Base-by-base conservation (phyloP, 2,797 vertebrate species). In the Spinus pinus region DNA sequence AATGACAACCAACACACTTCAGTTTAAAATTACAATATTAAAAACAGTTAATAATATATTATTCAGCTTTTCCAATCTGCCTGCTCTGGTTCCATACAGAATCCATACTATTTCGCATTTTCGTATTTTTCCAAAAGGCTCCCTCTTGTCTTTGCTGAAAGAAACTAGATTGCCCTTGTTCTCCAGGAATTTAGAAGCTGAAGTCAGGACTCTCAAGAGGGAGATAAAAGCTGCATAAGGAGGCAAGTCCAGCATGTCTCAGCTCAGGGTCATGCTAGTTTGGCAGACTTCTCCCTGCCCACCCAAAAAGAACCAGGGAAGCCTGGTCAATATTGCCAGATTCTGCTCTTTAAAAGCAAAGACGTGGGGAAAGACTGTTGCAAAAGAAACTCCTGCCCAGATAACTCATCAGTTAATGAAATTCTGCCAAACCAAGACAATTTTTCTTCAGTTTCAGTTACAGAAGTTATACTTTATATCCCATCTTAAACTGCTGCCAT, bases 41-140 rank as follows among this genome's bases (percentile, higher is more conserved):
- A 75, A 78, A 75, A 0, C 22, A 53, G 21, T 64, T 49, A 75
- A 72, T 54, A 72, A 35, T 54, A 31, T 4, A 75, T 54, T 60
- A 53, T 74, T 67, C 54, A 47, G 31, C 23, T 90, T 94, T 74
- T 81, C 27, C 50, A 92, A 50, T 54, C 51, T 83, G 46, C 7
- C 28, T 84, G 17, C 92, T 67, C 35, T 94, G 21, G 20, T 65
- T 74, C 54, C 7, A n/a, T 18, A 53, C 3, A 58, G 20, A 78
- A 44, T 30, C 3, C 4, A 57, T 14, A 47, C 28, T 66, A 27
- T 71, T 90, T 54, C 0, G 0, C 11, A 47, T 67, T 81, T 93
- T 71, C 4, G 2, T n/a, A 9, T 18, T 67, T 84, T 46, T 58
- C 9, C 39, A 37, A 31, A 3, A 69, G n/a, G 6, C 6, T 91